A percentile compares a stretch with the other conserved stretches of the same genome.
Evolutionary conservation across 2,797 vertebrate genomes (phyloP).

Genomic region (Delichon dasypus): DNA sequence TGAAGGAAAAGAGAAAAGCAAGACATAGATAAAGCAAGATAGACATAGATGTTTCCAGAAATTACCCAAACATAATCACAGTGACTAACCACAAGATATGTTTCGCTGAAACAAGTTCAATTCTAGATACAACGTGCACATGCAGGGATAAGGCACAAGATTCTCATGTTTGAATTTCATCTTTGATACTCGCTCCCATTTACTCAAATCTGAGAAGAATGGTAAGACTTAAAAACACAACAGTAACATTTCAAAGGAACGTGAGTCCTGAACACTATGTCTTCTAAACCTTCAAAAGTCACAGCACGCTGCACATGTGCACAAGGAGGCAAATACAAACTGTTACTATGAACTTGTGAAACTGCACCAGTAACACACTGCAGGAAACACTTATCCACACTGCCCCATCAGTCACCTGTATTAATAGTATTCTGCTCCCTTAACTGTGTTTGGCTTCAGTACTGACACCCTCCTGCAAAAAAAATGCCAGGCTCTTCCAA

Average conservation of each 20-base stretch:
- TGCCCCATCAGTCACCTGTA: not conserved
- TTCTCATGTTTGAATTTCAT: conserved; percentile 20
- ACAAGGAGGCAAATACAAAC: not conserved
- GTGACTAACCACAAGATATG: not conserved
- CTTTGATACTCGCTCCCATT: conserved; percentile 30
- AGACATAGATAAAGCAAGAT: not conserved
- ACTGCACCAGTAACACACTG: not conserved
- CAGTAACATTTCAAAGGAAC: not conserved
- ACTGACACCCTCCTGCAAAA: not conserved
- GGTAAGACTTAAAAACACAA: not conserved
- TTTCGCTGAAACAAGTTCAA: not conserved
- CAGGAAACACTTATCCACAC: not conserved
- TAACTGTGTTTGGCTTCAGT: not conserved
- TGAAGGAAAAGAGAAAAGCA: not conserved
- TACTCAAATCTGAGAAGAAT: not conserved
- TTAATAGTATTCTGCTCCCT: not conserved
- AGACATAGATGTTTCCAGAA: not conserved
- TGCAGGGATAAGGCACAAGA: conserved; percentile 41
- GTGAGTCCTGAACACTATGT: not conserved
- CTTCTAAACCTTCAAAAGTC: not conserved
- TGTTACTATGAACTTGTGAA: not conserved
- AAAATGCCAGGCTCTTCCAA: not conserved
- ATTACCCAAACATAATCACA: not conserved
- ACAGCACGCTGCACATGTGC: accelerated
- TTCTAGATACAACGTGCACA: conserved; percentile 17